Evolutionary conservation across 2,888 invertebrate species (phyloP).

Genomic region (Amitus sp.): DNA sequence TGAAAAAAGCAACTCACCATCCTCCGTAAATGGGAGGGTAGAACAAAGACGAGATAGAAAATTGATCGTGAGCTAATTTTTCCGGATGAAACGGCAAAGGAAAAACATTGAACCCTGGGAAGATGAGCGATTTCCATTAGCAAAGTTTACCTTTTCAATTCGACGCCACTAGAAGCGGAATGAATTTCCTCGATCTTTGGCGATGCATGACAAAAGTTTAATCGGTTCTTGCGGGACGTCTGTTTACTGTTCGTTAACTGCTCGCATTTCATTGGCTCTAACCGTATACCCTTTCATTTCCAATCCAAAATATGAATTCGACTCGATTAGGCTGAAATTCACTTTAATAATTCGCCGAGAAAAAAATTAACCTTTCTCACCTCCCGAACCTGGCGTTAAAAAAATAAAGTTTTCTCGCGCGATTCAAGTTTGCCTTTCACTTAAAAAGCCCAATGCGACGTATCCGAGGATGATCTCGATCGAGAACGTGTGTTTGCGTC

Average conservation of each 20-base stretch:
- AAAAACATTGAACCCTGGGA: conserved; percentile 27
- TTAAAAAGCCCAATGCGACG: not conserved
- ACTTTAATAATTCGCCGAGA: not conserved
- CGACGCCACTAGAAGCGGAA: not conserved
- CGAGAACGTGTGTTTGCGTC: conserved; percentile 30
- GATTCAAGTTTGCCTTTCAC: not conserved
- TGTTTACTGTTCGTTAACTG: conserved; percentile 7
- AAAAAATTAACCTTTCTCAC: not conserved
- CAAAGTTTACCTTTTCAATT: conserved; percentile 26
- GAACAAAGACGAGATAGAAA: conserved; percentile 35
- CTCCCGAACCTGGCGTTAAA: not conserved
- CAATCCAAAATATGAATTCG: too few species aligned
- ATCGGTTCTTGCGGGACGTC: conserved; percentile 13
- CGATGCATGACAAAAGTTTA: conserved; percentile 13
- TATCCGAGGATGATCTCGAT: not conserved
- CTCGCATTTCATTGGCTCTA: conserved; percentile 4
- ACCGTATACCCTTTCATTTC: not conserved
- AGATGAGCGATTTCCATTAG: conserved; percentile 20
- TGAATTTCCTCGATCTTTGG: conserved; percentile 14
- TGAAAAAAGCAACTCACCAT: too few species aligned
- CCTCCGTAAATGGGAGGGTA: not conserved
- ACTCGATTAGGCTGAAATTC: not conserved
- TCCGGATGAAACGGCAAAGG: conserved; percentile 39
- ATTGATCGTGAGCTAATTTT: conserved; percentile 44
- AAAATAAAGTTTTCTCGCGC: not conserved